Percentiles rank a stretch among this genome's conserved stretches.
phyloP scores from a whole-genome alignment of 2,113 vertebrate species.

The Tenebrosternarchus preto region DNA sequence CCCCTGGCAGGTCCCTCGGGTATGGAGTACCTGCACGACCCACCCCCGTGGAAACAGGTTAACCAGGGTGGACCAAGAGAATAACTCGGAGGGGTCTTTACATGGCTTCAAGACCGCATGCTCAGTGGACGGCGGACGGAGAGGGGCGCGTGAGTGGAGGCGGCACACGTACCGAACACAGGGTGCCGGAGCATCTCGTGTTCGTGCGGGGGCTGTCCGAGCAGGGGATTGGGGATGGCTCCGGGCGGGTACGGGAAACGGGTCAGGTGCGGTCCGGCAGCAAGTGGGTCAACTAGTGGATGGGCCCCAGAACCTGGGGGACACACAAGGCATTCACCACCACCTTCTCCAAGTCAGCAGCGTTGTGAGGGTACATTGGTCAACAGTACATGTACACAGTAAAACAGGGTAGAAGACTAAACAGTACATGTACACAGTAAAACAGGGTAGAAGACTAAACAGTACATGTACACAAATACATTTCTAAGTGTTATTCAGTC shows the following conservation, averaged over 20 bases:
- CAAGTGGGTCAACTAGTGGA: constrained; percentile 88
- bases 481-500: constrained; percentile 34
- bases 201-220: constrained; percentile 92
- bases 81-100: neutral
- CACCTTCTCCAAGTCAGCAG: constrained; percentile 75
- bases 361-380: constrained; percentile 63
- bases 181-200: constrained; percentile 98
- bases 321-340: constrained; percentile 82
- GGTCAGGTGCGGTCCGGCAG: constrained; percentile 90
- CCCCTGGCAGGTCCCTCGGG: constrained; percentile 87
- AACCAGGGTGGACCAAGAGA: neutral
- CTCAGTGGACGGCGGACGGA: too few species aligned
- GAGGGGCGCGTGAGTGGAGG: too few species aligned
- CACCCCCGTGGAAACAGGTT: neutral
- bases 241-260: constrained; percentile 95
- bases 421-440: constrained; percentile 46
- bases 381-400: constrained; percentile 46
- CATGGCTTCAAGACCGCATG: neutral
- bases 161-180: constrained; percentile 85
- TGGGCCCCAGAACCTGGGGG: constrained; percentile 89
- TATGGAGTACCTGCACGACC: constrained; percentile 84
- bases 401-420: too few species aligned
- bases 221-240: constrained; percentile 90
- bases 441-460: too few species aligned
- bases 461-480: constrained; percentile 52